A percentile compares a stretch with the other conserved stretches of the same genome.
Evolutionary conservation across 2,113 vertebrate species (phyloP).

Genomic region (Chionodraco myersi): DNA sequence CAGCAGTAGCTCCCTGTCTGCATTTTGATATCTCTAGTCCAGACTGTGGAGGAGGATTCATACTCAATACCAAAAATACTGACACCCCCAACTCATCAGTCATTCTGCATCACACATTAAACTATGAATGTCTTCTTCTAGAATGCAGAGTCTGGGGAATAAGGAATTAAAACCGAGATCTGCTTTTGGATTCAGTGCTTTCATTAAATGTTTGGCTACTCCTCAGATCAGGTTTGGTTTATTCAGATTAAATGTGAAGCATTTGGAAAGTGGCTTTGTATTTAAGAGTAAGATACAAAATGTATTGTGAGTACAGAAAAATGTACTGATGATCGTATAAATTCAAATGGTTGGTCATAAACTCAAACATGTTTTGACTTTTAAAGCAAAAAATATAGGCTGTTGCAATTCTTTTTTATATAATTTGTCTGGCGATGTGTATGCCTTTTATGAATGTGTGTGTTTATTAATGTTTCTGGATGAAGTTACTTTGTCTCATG

Average conservation of each 20-base stretch:
- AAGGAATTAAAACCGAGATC: slow-evolving; percentile 39
- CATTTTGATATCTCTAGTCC: slow-evolving; percentile 71
- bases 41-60: slow-evolving; percentile 54
- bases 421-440: slow-evolving; percentile 42
- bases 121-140: slow-evolving; percentile 40
- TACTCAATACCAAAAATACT: slow-evolving; percentile 61
- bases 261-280: slow-evolving; percentile 41
- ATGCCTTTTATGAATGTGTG: slow-evolving; percentile 46
- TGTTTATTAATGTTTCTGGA: slow-evolving; percentile 62
- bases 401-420: slow-evolving; percentile 42
- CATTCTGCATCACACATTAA: slow-evolving; percentile 43
- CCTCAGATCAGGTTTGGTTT: slow-evolving; percentile 51
- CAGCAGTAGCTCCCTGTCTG: slow-evolving; percentile 60
- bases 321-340: slow-evolving; percentile 35
- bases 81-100: slow-evolving; percentile 43
- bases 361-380: slow-evolving; percentile 39
- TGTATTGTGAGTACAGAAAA: slow-evolving; percentile 10
- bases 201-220: slow-evolving; percentile 26
- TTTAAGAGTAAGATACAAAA: slow-evolving; percentile 18
- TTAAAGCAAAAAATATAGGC: slow-evolving; percentile 20
- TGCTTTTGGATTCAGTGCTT: slow-evolving; percentile 36
- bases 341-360: slow-evolving; percentile 32
- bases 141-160: slow-evolving; percentile 23
- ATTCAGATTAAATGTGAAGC: slow-evolving; percentile 47
- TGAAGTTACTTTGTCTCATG: slow-evolving; percentile 52